These are phyloP conservation scores for Catostylus mosaicus DNA, from an alignment of 30 jellyfish, hydroid and myxozoan species.

Conservation along the genomic window DNA sequence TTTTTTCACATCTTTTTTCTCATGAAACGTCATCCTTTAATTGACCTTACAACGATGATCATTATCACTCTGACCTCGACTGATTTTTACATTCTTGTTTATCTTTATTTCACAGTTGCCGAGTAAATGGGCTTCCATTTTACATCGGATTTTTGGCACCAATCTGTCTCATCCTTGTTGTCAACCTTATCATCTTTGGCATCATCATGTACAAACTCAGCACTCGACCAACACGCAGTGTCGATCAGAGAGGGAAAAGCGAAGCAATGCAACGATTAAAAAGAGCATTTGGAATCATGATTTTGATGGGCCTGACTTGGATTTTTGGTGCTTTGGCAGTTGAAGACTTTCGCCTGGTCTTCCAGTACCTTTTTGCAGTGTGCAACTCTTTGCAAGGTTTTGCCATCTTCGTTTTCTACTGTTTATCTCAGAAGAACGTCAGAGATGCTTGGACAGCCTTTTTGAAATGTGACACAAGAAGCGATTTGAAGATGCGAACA, in stretches of 20 bases:
- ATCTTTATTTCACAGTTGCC: constrained; percentile 68
- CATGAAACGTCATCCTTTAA: too few species aligned
- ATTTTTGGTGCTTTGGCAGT: constrained; percentile 90
- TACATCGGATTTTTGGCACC: constrained; percentile 86
- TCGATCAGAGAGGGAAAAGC: constrained; percentile 66
- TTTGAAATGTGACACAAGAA: constrained; percentile 83
- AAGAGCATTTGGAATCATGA: constrained; percentile 98
- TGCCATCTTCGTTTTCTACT: constrained; percentile 88
- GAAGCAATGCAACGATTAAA: constrained; percentile 73
- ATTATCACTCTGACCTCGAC: too few species aligned
- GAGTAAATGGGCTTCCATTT: constrained; percentile 86
- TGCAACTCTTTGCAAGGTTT: constrained; percentile 93
- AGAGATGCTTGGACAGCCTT: constrained; percentile 91
- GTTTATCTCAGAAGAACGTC: constrained; percentile 87
- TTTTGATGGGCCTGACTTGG: constrained; percentile 97
- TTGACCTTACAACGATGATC: too few species aligned
- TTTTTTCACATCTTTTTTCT: too few species aligned
- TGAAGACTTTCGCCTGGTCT: constrained; percentile 83
- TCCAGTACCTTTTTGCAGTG: constrained; percentile 84
- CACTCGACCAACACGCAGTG: constrained; percentile 82
- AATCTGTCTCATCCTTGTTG: constrained; percentile 79
- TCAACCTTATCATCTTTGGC: constrained; percentile 76
- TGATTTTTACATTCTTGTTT: too few species aligned
- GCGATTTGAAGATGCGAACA: constrained; percentile 79
- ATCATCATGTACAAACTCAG: constrained; percentile 92